Evolutionary conservation across 2,113 vertebrate genomes (phyloP).

Genomic region (Callipepla squamata): DNA sequence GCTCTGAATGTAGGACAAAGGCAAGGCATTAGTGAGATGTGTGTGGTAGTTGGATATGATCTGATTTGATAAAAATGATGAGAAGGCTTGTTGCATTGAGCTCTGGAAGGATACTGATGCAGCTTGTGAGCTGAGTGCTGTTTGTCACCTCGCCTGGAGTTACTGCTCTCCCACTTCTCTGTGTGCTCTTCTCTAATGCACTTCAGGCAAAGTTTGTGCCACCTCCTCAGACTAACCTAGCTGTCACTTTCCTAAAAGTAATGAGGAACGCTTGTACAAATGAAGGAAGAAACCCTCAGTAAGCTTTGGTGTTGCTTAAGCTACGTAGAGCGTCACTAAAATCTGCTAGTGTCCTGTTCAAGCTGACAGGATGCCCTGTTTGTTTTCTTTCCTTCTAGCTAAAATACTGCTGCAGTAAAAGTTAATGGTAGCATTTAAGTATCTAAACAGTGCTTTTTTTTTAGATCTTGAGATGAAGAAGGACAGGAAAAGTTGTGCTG

Average conservation of each 20-base stretch:
- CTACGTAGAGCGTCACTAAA: neutral
- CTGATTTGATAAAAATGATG: conserved; percentile 28
- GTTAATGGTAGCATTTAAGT: conserved; percentile 3
- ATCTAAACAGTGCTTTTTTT: neutral
- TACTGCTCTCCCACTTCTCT: neutral
- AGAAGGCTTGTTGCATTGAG: neutral
- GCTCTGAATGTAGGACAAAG: neutral
- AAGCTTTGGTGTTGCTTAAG: neutral
- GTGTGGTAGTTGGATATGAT: neutral
- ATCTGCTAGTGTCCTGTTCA: neutral
- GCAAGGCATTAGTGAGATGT: neutral
- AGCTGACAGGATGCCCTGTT: neutral
- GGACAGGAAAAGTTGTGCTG: neutral
- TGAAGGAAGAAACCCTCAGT: neutral
- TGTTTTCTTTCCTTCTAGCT: conserved; percentile 3
- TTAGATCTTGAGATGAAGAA: conserved; percentile 4
- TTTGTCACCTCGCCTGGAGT: neutral
- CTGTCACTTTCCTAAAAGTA: neutral
- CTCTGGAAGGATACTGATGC: neutral
- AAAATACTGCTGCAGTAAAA: neutral
- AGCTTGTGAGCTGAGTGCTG: neutral
- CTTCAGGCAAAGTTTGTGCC: neutral
- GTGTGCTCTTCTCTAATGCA: neutral
- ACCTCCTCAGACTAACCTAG: neutral
- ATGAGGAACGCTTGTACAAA: neutral